Evolutionary conservation across 2,113 vertebrate species (phyloP).

Genomic region (Pachypanchax playfairii): DNA sequence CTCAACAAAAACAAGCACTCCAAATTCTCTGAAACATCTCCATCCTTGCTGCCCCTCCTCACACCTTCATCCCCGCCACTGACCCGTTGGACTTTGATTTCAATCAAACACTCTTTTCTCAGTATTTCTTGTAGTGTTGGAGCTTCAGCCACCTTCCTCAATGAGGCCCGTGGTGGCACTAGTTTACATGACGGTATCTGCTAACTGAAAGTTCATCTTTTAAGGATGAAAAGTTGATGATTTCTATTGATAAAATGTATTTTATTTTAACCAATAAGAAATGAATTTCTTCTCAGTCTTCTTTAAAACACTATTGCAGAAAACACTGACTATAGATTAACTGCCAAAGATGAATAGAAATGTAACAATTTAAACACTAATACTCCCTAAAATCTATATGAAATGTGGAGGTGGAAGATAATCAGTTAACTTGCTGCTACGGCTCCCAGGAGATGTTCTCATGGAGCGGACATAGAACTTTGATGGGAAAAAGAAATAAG

Average conservation of each 20-base stretch:
- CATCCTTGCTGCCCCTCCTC: slow-evolving; percentile 3
- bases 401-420: slow-evolving; percentile 24
- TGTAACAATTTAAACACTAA: slow-evolving; percentile 9
- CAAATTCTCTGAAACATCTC: slow-evolving; percentile 56
- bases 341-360: slow-evolving; percentile 58
- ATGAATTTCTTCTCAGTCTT: slow-evolving; percentile 26
- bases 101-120: slow-evolving; percentile 59
- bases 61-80: slow-evolving; percentile 18
- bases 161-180: slow-evolving; percentile 12
- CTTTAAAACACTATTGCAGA: slow-evolving; percentile 12
- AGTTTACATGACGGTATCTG: slow-evolving; percentile 37
- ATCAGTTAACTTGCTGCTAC: slow-evolving; percentile 37
- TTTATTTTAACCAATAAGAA: slow-evolving; percentile 7
- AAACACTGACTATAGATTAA: slow-evolving; percentile 33
- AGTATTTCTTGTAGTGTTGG: slow-evolving; percentile 54
- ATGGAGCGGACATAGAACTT: slow-evolving; percentile 12
- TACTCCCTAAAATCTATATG: slow-evolving; percentile 8
- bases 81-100: slow-evolving; percentile 35
- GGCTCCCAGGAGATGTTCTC: slow-evolving; percentile 6
- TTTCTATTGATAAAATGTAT: slow-evolving; percentile 42
- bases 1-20: slow-evolving; percentile 57
- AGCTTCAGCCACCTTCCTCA: slow-evolving; percentile 27
- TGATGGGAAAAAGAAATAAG: slow-evolving; percentile 5
- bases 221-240: slow-evolving; percentile 23
- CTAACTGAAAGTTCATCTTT: slow-evolving; percentile 31